Conservation (phyloP, 2,797 vertebrate genomes). For the Heliangelus exortis region DNA sequence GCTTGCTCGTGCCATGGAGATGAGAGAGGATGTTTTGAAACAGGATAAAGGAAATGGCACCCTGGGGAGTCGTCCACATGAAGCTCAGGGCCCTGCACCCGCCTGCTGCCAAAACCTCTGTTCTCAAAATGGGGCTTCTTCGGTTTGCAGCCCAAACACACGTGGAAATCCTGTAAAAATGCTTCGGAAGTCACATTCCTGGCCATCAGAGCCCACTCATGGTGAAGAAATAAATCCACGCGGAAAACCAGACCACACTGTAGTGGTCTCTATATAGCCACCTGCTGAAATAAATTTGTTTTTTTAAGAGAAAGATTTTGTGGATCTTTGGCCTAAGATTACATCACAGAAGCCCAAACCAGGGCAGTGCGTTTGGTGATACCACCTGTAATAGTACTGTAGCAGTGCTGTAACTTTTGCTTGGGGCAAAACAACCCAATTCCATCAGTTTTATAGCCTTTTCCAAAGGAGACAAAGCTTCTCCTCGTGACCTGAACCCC, state of each 20-base stretch:
- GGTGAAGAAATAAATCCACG: background rate
- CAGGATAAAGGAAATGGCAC: background rate
- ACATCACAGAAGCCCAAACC: too few species aligned
- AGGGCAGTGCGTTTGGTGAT: too few species aligned
- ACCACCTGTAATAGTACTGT: too few species aligned
- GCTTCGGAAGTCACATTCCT: slow-evolving; percentile 61
- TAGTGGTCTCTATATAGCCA: background rate
- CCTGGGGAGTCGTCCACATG: background rate
- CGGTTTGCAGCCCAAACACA: background rate
- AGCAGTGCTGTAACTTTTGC: fast-evolving
- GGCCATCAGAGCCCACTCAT: background rate
- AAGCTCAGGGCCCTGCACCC: background rate
- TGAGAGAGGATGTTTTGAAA: slow-evolving; percentile 74
- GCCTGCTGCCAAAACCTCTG: background rate
- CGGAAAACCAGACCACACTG: background rate
- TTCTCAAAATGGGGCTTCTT: background rate
- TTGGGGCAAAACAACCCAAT: fast-evolving
- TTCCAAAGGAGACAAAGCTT: fast-evolving
- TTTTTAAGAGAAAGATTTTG: background rate
- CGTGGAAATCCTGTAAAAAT: background rate
- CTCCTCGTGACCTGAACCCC: fast-evolving
- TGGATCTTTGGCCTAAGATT: background rate
- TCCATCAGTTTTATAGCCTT: fast-evolving
- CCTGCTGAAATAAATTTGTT: background rate
- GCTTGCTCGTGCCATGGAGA: slow-evolving; percentile 85